phyloP scores from a whole-genome alignment of 2,113 vertebrate species.

The Microtus richardsoni region DNA sequence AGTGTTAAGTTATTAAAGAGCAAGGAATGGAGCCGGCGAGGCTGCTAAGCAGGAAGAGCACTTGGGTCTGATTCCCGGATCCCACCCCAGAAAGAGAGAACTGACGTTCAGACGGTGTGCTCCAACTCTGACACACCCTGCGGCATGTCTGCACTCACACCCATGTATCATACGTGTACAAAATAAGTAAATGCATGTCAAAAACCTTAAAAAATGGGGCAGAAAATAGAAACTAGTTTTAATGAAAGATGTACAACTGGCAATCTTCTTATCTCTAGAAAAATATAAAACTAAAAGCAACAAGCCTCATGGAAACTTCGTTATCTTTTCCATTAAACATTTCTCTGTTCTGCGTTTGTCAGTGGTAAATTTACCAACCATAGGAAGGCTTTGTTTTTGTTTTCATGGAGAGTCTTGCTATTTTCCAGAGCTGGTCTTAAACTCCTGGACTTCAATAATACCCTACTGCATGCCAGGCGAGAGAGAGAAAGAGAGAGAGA shows the following conservation, averaged over 20 bases:
- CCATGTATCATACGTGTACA: background rate
- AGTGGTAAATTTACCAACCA: background rate
- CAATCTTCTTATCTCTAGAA: background rate
- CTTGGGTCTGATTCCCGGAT: background rate
- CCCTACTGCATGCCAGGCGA: too few species aligned
- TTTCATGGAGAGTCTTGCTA: background rate
- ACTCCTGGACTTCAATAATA: background rate
- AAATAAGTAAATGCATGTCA: background rate
- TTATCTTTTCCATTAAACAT: conserved; percentile 1
- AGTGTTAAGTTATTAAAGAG: background rate
- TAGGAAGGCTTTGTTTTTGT: background rate
- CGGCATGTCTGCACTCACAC: background rate
- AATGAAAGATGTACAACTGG: background rate
- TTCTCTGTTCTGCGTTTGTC: background rate
- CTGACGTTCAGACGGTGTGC: background rate
- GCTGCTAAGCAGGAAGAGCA: background rate
- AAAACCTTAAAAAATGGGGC: background rate
- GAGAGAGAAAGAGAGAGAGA: too few species aligned
- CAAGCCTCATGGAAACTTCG: background rate
- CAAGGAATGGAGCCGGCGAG: background rate
- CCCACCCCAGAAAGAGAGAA: background rate
- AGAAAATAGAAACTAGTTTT: background rate
- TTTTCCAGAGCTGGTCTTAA: background rate
- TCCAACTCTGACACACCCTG: too few species aligned
- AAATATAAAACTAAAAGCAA: background rate